phyloP scores from a whole-genome alignment of 2,888 invertebrate genomes.

The Allolobophora icterica region DNA sequence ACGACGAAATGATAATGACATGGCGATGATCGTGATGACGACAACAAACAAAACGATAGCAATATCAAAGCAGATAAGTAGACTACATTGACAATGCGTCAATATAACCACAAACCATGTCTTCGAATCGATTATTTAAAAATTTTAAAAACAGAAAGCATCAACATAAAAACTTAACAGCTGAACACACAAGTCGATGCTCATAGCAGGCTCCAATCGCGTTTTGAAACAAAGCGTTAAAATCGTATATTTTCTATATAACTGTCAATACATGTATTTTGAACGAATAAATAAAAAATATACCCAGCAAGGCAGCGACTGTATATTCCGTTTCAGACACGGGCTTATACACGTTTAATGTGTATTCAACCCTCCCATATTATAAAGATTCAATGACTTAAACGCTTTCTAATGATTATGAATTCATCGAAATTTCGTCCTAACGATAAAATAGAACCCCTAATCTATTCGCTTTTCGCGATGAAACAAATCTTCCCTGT shows the following conservation, averaged over 20 bases:
- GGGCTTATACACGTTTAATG: too few species aligned
- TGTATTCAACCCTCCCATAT: not conserved
- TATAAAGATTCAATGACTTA: not conserved
- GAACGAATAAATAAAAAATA: not conserved
- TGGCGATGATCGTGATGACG: not conserved
- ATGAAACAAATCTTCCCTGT: not conserved
- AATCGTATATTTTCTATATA: too few species aligned
- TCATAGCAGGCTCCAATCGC: too few species aligned
- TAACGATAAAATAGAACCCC: not conserved
- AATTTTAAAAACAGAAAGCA: not conserved
- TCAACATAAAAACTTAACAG: not conserved
- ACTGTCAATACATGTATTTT: not conserved
- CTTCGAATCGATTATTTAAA: not conserved
- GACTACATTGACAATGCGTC: not conserved
- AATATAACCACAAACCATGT: conserved; percentile 7
- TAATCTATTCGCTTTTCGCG: not conserved
- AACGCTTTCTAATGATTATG: not conserved
- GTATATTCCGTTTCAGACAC: not conserved
- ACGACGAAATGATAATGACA: not conserved
- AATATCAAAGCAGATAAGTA: not conserved
- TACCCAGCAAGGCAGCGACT: conserved; percentile 3
- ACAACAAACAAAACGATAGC: not conserved
- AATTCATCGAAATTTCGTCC: not conserved
- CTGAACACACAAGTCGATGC: not conserved
- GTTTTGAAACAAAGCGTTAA: too few species aligned